Evolutionary conservation across 1,140 invertebrate genomes (phyloP).

Genomic region (Drosophila malerkotliana): DNA sequence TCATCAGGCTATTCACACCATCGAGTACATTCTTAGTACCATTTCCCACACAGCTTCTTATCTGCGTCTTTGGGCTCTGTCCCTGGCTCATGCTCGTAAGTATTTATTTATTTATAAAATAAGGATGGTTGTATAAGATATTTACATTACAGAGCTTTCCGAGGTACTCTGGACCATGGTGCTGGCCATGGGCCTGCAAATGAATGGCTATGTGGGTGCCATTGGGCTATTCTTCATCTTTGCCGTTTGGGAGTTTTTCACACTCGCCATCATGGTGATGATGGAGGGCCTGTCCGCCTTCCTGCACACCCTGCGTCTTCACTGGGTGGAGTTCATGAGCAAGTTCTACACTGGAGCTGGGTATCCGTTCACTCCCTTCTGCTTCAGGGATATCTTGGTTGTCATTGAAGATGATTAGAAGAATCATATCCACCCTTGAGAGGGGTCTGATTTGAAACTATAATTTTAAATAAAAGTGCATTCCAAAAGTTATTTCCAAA

Average conservation of each 20-base stretch:
- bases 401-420: conserved; percentile 84
- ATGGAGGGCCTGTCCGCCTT: conserved; percentile 99
- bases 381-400: conserved; percentile 92
- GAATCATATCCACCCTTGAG: background rate
- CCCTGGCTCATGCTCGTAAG: conserved; percentile 96
- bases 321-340: conserved; percentile 99
- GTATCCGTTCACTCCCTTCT: conserved; percentile 96
- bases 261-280: conserved; percentile 96
- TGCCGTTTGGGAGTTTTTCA: conserved; percentile 93
- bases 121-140: background rate
- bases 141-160: conserved; percentile 90
- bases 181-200: conserved; percentile 83
- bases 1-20: conserved; percentile 97
- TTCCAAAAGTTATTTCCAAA: background rate
- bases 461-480: background rate
- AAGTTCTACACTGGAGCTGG: conserved; percentile 97
- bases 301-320: conserved; percentile 97
- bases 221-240: conserved; percentile 91
- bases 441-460: background rate
- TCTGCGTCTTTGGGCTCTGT: conserved; percentile 97
- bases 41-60: conserved; percentile 98
- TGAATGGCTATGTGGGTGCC: conserved; percentile 50
- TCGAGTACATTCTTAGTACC: conserved; percentile 98
- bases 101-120: conserved; percentile 44
- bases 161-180: conserved; percentile 97